A percentile compares a stretch with the other conserved stretches of the same genome.
Evolutionary conservation across 2,797 vertebrate genomes (phyloP).

Genomic region (Hypotaenidia philippensis): DNA sequence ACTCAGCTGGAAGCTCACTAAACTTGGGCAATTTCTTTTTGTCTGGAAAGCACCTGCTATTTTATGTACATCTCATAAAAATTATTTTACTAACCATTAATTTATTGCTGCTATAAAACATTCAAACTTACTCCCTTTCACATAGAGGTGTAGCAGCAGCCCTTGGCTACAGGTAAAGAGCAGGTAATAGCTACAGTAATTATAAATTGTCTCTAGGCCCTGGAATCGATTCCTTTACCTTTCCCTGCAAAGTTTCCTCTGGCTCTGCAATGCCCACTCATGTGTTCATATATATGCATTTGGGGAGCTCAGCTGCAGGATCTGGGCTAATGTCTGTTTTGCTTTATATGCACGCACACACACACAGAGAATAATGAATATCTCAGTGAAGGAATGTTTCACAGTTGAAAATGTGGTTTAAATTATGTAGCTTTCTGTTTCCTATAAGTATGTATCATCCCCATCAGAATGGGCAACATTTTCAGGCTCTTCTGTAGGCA

Average conservation of each 20-base stretch:
- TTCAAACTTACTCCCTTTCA: background rate
- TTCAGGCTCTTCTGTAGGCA: background rate
- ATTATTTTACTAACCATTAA: background rate
- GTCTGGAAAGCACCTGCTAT: background rate
- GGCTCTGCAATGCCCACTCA: background rate
- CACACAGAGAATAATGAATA: background rate
- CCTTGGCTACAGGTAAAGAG: background rate
- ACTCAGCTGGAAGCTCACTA: background rate
- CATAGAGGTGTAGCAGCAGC: fast-evolving
- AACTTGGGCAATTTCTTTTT: background rate
- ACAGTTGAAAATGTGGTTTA: background rate
- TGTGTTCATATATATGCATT: background rate
- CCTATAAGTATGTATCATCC: background rate
- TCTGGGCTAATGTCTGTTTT: background rate
- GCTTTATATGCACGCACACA: background rate
- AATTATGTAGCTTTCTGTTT: background rate
- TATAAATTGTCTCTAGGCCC: background rate
- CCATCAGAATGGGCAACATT: background rate
- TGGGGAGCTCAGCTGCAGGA: background rate
- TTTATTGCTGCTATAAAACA: background rate
- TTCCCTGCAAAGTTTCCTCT: background rate
- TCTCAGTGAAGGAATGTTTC: background rate
- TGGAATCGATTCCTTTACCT: background rate
- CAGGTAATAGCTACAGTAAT: background rate
- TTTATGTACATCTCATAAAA: background rate